Conservation (phyloP, 1,140 invertebrate genomes). For the Formica exsecta region DNA sequence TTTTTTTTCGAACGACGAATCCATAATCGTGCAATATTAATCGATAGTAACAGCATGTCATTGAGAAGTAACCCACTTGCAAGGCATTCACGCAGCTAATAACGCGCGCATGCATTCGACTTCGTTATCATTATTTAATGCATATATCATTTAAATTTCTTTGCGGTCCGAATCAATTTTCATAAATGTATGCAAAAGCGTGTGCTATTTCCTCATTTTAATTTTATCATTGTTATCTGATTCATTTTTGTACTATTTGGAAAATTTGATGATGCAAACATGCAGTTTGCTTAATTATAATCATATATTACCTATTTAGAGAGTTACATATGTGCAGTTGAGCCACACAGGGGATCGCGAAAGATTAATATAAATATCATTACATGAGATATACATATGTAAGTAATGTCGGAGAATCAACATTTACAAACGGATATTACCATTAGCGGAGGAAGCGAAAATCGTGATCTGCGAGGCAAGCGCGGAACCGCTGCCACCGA, state of each 20-base stretch:
- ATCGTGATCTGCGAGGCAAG: conserved; percentile 86
- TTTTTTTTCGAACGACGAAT: conserved; percentile 1
- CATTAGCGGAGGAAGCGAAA: conserved; percentile 90
- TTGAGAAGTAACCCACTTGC: conserved; percentile 26
- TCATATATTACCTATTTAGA: background rate
- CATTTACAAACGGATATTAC: background rate
- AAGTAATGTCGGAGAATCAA: too few relatives aligned
- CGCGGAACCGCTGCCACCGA: conserved; percentile 85
- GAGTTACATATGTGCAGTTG: background rate
- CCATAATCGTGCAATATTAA: conserved; percentile 25
- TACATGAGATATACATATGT: background rate
- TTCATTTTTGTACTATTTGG: background rate
- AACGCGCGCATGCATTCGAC: conserved; percentile 13
- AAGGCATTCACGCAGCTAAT: conserved; percentile 6
- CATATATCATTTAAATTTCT: background rate
- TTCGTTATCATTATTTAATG: conserved; percentile 1
- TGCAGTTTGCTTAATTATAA: background rate
- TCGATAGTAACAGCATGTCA: conserved; percentile 48
- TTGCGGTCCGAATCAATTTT: background rate
- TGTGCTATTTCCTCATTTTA: background rate
- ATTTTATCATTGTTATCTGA: background rate
- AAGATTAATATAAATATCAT: conserved; percentile 1
- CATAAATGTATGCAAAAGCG: background rate
- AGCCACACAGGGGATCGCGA: conserved; percentile 11
- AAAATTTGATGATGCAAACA: background rate